Evolutionary conservation across 2,113 vertebrate genomes (phyloP), one percentile per base, ranked within the genome.

Genomic region (Podiceps cristatus): DNA sequence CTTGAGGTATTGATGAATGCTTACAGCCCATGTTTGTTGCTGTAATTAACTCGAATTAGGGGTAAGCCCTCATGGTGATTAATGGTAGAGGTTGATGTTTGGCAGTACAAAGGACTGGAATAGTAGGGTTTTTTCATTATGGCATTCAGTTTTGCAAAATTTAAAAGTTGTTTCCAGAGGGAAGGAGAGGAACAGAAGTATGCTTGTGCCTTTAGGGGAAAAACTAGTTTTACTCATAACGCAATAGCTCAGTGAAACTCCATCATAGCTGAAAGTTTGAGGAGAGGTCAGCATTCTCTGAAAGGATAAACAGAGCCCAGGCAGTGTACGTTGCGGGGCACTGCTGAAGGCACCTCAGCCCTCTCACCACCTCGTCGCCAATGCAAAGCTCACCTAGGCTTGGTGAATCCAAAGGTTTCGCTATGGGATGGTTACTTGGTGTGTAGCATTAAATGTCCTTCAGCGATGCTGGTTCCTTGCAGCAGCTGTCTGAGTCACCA

Each of bases 301-400:
- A 59, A 73, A 83, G 10, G 20, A 53, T 45, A 63, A 86, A 77
- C 5, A 45, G 62, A 29, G 4, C 28, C 40, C 11, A n/a, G 53
- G 13, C 27, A 69, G 11, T 7, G 12, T 31, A 7, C 6, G 1
- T n/a, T 17, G 18, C 45, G 35, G n/a, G 42, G 16, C 5, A 25
- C 9, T 60, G 24, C 69, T 62, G 50, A 69, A 79, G 24, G 29
- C 5, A 44, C 27, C 18, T 47, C 35, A 29, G 28, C 42, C 56
- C 18, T 82, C 66, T 85, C 33, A 55, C 19, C 9, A 67, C 22
- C 35, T 42, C 17, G 11, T 5, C 18, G 15, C 13, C 25, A 15
- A 13, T 11, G 9, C 0, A 0, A 64, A 78, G 25, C 8, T 15
- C 24, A 47, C 3, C 20, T 20, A 44, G 31, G 5, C 31, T 47